Base-by-base conservation (phyloP, 2,797 vertebrate genomes). In the Brotogeris chrysoptera region DNA sequence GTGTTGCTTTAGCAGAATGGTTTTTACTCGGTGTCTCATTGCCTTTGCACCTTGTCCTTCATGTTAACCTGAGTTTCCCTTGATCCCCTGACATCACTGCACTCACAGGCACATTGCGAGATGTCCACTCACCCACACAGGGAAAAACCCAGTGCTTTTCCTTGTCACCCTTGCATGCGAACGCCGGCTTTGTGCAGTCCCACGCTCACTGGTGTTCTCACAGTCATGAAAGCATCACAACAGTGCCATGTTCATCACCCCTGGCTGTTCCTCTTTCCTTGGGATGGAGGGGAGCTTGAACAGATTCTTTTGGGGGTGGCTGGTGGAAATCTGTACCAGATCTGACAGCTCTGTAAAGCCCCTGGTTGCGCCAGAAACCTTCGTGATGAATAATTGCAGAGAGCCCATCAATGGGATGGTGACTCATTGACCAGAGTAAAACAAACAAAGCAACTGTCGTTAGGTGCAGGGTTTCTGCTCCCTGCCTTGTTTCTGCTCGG, bases 391-490 rank as follows among this genome's bases (percentile, higher is more conserved):
- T 88, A 87, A 93, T 10, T 78, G 74, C 77, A 70, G 86, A 38
- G 39, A 50, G 53, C 43, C 50, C 2, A 20, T 73, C 19, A 69
- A 71, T 86, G 72, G 36, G 70, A 84, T 7, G 32, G 8, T 93
- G 95, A 95, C 60, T 97, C 92, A 69, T 21, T 72, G 94, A 93
- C 91, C 92, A 74, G 91, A 88, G 82, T 86, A 86, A 95, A 92
- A 82, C 95, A 97, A 97, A 96, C 94, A 96, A 68, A 92, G 93
- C 96, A 97, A 36, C 95, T 38, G 96, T 97, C 9, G 91, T 95
- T 97, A 96, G 88, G 96, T 65, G 13, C 89, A 78, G 89, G 82
- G 77, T 44, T 85, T 88, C 69, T 96, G 92, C 92, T 83, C 82
- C 28, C 81, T 80, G 90, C 82, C 78, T 71, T 36, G 24, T 68